These are phyloP conservation scores for Syngnathus rostellatus DNA, from an alignment of 2,797 vertebrate species.

Conservation along the genomic window DNA sequence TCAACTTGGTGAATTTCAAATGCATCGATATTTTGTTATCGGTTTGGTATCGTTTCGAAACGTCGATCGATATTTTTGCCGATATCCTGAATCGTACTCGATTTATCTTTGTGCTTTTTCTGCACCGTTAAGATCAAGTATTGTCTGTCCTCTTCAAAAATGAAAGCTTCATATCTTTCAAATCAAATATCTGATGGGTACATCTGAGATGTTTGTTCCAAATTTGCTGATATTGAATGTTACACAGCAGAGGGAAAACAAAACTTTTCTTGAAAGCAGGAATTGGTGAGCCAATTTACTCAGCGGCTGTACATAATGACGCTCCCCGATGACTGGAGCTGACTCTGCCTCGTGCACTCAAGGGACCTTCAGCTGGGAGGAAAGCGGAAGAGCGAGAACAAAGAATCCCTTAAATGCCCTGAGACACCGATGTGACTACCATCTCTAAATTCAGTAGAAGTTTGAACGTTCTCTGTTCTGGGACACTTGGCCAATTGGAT, in stretches of 20 bases:
- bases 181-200: neutral
- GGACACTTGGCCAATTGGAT: neutral
- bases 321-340: constrained; percentile 41
- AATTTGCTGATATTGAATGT: constrained; percentile 18
- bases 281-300: constrained; percentile 25
- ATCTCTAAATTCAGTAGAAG: neutral
- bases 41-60: no score
- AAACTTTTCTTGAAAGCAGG: constrained; percentile 22
- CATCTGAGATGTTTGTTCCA: constrained; percentile 5
- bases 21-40: no score
- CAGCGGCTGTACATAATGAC: constrained; percentile 40
- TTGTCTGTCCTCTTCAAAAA: no score
- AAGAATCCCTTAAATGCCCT: neutral
- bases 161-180: neutral
- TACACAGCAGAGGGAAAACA: constrained; percentile 17
- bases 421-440: neutral
- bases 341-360: constrained; percentile 29
- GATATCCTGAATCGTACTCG: no score
- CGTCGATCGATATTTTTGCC: no score
- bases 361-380: constrained; percentile 22
- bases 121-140: no score
- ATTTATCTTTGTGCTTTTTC: no score
- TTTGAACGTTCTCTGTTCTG: neutral
- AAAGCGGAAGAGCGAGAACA: constrained; percentile 1
- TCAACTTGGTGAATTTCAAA: no score